Percentiles rank a stretch among this genome's conserved stretches.
These are phyloP conservation scores for Spheniscus humboldti DNA, from an alignment of 2,797 vertebrate species.

Conservation along the genomic window DNA sequence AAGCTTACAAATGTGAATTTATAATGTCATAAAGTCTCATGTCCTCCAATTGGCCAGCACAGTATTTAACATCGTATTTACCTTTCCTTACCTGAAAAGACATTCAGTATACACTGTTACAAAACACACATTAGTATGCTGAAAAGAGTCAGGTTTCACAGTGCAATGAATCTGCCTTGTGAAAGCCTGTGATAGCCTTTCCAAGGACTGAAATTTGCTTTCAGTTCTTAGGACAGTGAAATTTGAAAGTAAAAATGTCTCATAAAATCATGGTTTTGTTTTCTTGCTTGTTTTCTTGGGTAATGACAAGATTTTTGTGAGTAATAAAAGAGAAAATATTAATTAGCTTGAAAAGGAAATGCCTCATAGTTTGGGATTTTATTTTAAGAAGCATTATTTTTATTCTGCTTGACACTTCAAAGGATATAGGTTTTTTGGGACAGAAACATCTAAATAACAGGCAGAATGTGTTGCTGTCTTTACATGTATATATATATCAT, in stretches of 20 bases:
- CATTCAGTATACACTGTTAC: neutral
- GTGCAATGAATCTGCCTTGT: neutral
- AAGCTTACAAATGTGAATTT: neutral
- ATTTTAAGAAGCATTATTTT: neutral
- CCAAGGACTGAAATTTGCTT: neutral
- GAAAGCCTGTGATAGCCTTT: neutral
- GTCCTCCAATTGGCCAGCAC: neutral
- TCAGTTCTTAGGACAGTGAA: neutral
- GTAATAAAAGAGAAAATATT: neutral
- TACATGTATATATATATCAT: neutral
- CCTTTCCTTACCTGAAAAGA: neutral
- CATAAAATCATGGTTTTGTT: neutral
- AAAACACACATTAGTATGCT: neutral
- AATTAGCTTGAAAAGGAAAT: neutral
- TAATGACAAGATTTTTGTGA: neutral
- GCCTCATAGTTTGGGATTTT: neutral
- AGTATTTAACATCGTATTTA: neutral
- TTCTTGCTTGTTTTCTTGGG: neutral
- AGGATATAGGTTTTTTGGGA: neutral
- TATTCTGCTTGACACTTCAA: neutral
- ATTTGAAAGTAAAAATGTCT: neutral
- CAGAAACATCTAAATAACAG: neutral
- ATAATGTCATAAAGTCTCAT: neutral
- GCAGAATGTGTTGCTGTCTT: neutral
- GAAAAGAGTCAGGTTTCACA: neutral